A percentile compares a stretch with the other conserved stretches of the same genome.
phyloP scores from a whole-genome alignment of 2,888 invertebrate genomes.

The Cenopis cana region DNA sequence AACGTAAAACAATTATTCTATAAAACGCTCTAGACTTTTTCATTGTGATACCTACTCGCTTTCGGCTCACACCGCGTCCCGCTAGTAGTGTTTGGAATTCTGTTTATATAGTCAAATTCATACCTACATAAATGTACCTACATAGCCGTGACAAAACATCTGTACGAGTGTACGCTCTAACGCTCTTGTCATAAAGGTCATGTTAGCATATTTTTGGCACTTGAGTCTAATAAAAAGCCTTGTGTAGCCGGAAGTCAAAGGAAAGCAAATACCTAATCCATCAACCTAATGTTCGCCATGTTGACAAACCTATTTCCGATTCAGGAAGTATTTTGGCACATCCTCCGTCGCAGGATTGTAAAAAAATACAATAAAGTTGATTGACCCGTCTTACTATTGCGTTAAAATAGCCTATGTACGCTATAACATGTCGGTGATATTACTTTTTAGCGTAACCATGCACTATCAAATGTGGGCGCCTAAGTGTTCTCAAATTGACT shows the following conservation, averaged over 20 bases:
- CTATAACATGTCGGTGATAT: neutral
- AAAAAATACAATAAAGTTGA: slow-evolving; percentile 34
- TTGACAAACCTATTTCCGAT: slow-evolving; percentile 30
- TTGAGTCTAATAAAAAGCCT: neutral
- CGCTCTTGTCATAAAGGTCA: too few species aligned
- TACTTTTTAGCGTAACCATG: neutral
- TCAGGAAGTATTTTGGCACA: slow-evolving; percentile 32
- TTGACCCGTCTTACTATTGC: slow-evolving; percentile 19
- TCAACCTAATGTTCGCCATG: neutral
- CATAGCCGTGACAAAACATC: too few species aligned
- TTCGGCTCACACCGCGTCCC: too few species aligned
- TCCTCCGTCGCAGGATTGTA: slow-evolving; percentile 4
- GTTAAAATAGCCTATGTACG: neutral
- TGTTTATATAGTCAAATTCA: too few species aligned
- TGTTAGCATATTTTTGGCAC: too few species aligned
- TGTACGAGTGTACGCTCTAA: too few species aligned
- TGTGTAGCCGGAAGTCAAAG: neutral
- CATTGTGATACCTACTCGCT: too few species aligned
- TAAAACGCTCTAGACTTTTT: too few species aligned
- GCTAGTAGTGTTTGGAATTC: too few species aligned
- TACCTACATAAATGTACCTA: too few species aligned
- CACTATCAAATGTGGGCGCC: slow-evolving; percentile 24
- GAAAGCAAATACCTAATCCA: neutral
- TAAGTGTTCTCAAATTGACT: slow-evolving; percentile 38
- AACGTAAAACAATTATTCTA: too few species aligned